Evolutionary conservation across 2,113 vertebrate species (phyloP), one percentile per base, ranked within the genome.

Genomic region (Accipiter cooperii): DNA sequence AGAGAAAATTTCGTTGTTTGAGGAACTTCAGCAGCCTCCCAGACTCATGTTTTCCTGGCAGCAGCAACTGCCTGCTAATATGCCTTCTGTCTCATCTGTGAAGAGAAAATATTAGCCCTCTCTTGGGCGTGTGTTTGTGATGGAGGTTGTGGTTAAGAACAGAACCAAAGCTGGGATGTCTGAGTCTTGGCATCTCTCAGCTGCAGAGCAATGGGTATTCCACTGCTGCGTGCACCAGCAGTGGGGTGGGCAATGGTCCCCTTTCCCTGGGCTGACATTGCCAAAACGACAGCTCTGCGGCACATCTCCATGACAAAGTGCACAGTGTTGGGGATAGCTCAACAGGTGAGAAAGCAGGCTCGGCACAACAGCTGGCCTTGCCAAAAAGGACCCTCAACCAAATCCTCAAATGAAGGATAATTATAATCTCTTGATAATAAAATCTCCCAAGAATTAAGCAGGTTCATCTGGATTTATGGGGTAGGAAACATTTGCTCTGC

Each of bases 401-500:
- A 94, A 64, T 64, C 47, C 29, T 89, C n/a, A 84, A 65, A 73
- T 6, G 6, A 82, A 91, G 29, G 52, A 19, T 17, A 89, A 91
- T 79, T 85, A 46, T 26, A 82, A 76, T 44, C 6, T 49, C 42
- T 36, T 65, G 34, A 34, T 75, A 65, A 71, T 14, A 84, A 93
- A 71, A 79, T 76, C 63, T 89, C 57, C 49, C 26, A 31, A n/a
- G 57, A 68, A 92, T 96, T 87, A 84, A 65, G 87, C 61, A 95
- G 5, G 0, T 78, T 96, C 84, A 69, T 73, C 81, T 92, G 84
- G 54, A 91, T 91, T 95, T 82, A 54, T 58, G 63, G 68, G 54
- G 40, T 83, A 87, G 94, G 81, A 94, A 96, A 78, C 46, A 31
- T 89, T 79, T 85, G 36, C 54, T 89, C 57, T 68, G 36, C n/a